These are phyloP conservation scores for Scotopteryx bipunctaria DNA, from an alignment of 2,888 invertebrate genomes.

Conservation along the genomic window DNA sequence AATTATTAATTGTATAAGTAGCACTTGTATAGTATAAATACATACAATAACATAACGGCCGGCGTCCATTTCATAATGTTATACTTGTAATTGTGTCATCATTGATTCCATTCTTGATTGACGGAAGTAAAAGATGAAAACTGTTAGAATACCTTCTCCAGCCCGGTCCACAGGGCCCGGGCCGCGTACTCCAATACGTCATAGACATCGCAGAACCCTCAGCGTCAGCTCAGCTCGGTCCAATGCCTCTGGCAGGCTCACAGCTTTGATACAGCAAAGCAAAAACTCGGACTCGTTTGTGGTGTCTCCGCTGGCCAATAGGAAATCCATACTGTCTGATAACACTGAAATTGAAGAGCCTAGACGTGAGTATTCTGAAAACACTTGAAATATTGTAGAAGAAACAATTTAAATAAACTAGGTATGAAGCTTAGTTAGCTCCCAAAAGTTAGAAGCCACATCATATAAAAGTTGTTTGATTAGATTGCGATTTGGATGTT, in stretches of 20 bases:
- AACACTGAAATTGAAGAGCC: slow-evolving; percentile 67
- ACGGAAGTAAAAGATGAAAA: slow-evolving; percentile 45
- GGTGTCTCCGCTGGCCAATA: slow-evolving; percentile 55
- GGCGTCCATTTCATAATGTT: too few species aligned
- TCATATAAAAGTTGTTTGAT: too few species aligned
- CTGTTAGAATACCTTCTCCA: slow-evolving; percentile 59
- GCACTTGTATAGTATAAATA: too few species aligned
- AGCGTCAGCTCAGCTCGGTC: slow-evolving; percentile 62
- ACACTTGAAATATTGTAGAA: not conserved
- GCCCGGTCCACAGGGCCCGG: slow-evolving; percentile 55
- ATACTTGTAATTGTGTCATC: too few species aligned
- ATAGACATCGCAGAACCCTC: slow-evolving; percentile 44
- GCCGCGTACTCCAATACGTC: slow-evolving; percentile 43
- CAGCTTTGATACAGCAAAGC: slow-evolving; percentile 51
- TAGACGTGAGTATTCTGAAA: slow-evolving; percentile 55
- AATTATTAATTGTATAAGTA: too few species aligned
- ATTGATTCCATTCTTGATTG: not conserved
- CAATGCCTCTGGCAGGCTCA: slow-evolving; percentile 52
- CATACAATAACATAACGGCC: too few species aligned
- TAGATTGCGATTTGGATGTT: too few species aligned
- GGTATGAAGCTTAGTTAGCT: too few species aligned
- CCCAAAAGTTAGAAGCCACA: too few species aligned
- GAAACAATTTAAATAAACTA: too few species aligned
- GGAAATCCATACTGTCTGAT: slow-evolving; percentile 62
- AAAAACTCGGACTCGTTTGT: slow-evolving; percentile 51